Evolutionary conservation across 2,113 vertebrate genomes (phyloP).

Genomic region (Phoxinus phoxinus): DNA sequence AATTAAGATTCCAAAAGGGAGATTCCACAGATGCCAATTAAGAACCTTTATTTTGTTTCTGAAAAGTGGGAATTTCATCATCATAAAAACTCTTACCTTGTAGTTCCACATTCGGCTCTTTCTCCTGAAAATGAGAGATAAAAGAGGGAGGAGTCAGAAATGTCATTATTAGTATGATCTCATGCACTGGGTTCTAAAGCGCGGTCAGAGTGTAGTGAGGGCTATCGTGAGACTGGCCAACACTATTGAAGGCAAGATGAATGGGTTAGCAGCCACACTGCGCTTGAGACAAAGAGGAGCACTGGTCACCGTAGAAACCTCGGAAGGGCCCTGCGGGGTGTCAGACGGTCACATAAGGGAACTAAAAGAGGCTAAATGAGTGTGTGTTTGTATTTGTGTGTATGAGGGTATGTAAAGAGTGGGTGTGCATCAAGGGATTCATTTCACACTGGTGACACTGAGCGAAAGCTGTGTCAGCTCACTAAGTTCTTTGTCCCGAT

Average conservation of each 20-base stretch:
- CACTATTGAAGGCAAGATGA: conserved; percentile 67
- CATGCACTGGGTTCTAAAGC: conserved; percentile 44
- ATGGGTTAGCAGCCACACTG: conserved; percentile 62
- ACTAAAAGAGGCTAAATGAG: conserved; percentile 38
- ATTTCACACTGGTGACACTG: conserved; percentile 61
- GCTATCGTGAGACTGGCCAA: conserved; percentile 61
- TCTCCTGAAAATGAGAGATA: conserved; percentile 81
- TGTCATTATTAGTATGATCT: conserved; percentile 55
- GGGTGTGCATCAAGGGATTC: conserved; percentile 50
- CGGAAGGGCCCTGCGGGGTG: conserved; percentile 59
- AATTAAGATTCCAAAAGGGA: neutral
- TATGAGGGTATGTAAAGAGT: neutral
- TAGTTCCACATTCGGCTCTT: conserved; percentile 94
- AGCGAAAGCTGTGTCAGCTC: conserved; percentile 66
- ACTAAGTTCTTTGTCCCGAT: conserved; percentile 70
- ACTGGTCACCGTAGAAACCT: conserved; percentile 64
- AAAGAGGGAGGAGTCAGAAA: conserved; percentile 52
- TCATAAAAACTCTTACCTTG: conserved; percentile 82
- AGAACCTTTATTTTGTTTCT: neutral
- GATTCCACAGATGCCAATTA: neutral
- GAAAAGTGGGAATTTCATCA: neutral
- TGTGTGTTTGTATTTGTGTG: conserved; percentile 14
- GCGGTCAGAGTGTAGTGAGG: conserved; percentile 48
- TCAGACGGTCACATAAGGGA: conserved; percentile 50
- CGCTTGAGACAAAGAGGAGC: conserved; percentile 65